Evolutionary conservation across 1,140 invertebrate species (phyloP).

Genomic region (Neodiprion virginianus): DNA sequence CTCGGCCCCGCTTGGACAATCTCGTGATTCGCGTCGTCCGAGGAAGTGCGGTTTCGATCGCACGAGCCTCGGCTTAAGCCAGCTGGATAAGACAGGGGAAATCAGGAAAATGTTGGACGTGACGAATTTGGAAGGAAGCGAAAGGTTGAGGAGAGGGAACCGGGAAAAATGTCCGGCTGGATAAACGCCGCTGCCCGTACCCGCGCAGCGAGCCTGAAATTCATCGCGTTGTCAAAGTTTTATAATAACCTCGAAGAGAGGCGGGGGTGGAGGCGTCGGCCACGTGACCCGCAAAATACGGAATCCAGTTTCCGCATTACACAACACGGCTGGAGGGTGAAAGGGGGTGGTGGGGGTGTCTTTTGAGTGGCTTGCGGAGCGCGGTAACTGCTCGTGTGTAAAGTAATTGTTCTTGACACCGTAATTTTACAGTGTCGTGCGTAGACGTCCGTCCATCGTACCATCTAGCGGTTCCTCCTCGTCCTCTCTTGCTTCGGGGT

Average conservation of each 20-base stretch:
- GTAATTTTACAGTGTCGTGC: conserved; percentile 64
- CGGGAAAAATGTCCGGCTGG: too few relatives aligned
- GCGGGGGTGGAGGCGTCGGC: neutral
- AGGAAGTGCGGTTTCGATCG: too few relatives aligned
- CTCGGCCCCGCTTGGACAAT: too few relatives aligned
- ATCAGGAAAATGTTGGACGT: too few relatives aligned
- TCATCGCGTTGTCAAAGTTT: conserved; percentile 1
- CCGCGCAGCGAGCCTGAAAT: too few relatives aligned
- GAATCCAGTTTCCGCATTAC: conserved; percentile 19
- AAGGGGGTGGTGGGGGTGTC: conserved; percentile 12
- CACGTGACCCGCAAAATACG: neutral
- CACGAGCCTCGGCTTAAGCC: too few relatives aligned
- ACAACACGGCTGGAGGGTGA: conserved; percentile 19
- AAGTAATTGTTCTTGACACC: conserved; percentile 61
- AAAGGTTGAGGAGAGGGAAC: too few relatives aligned
- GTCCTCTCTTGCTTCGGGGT: neutral
- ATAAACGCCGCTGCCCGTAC: too few relatives aligned
- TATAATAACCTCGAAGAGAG: neutral
- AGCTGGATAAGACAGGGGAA: too few relatives aligned
- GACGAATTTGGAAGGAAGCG: too few relatives aligned
- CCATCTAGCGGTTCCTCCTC: neutral
- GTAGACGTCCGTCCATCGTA: conserved; percentile 44
- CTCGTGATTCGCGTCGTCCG: too few relatives aligned
- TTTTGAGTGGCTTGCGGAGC: conserved; percentile 18
- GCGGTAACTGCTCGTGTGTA: conserved; percentile 49